Evolutionary conservation across 2,888 invertebrate genomes (phyloP), one percentile per base, ranked within the genome.

Genomic region (Oxystoma pomonae): DNA sequence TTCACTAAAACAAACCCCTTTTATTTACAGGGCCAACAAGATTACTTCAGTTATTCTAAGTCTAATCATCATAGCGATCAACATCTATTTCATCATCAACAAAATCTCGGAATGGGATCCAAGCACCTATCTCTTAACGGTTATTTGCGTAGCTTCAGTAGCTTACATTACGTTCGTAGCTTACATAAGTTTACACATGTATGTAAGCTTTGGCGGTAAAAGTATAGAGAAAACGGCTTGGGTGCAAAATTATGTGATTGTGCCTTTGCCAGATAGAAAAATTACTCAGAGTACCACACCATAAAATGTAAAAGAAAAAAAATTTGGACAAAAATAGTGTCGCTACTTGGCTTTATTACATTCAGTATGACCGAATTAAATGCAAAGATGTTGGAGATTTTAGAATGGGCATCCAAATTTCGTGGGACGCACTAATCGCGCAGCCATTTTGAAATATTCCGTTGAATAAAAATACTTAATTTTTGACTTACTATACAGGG

Each of bases 41-140:
- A 78, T 88, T 19, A 78, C 88, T 19, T 83, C 91, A 0, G 82
- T 87, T 20, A 58, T 85, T 1, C 79, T 92, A 21, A 87, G 90
- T 1, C 73, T 86, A 7, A 73, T 88, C 55, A 89, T 93, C 12
- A 89, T 93, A 72, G 80, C 78, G 2, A 92, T 94, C 71, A 94
- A 94, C 78, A 81, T 91, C 69, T 92, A 86, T 76, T 92, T 92
- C 78, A 90, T 92, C n/a, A 77, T 83, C 12, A 83, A 82, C 59
- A 86, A 85, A 69, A 83, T 90, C 0, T 72, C 80, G 16, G 76
- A 80, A 3, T 72, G 77, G 1, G 72, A 84, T 7, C 72, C 82
- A 3, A 56, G 64, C 49, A 56, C 58, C 16, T 35, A 52, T 5
- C 52, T 66, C 9, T 55, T 71, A 17, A 55, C 67, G n/a, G 12